Evolutionary conservation across 2,888 invertebrate species (phyloP), one percentile per base, ranked within the genome.

Genomic region (Teleogryllus oceanicus): DNA sequence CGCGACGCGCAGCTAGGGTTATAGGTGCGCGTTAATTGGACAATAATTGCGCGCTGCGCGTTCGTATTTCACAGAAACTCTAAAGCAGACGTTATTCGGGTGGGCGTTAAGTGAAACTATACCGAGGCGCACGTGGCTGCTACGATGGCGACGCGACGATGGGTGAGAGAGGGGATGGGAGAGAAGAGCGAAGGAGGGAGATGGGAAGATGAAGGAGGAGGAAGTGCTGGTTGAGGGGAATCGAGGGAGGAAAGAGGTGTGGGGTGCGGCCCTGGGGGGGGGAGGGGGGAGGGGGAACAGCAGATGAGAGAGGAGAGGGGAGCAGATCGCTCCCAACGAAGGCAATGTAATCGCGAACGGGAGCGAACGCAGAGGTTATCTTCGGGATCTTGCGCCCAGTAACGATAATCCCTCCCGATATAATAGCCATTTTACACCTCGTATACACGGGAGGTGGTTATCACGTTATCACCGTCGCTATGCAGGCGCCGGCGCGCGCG

Each of bases 21-120:
- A 62, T 62, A 62, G 62, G 62, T 62, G 62, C 62, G 62, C 62
- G 62, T 62, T 62, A 62, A 62, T 62, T 62, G n/a, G 62, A n/a
- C 62, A 62, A 62, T 62, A 62, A 62, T 62, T 62, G 62, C 62
- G 62, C n/a, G n/a, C 37, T 37, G 62, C 1, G 16, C n/a, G 62
- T 18, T 62, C 62, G 62, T 62, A 62, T 62, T 62, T 62, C n/a
- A 62, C 62, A 4, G 62, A 62, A 62, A 62, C 62, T 62, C 62
- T 62, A 62, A 62, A 18, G 62, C 62, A 62, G 62, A 62, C 62
- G 11, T 62, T n/a, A 62, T 16, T n/a, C 4, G n/a, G n/a, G 62
- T 62, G 62, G 62, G n/a, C 62, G 62, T 62, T 62, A 62, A 62
- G 62, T 62, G 62, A 62, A 62, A 62, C 62, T 13, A 11, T 13